A percentile compares a stretch with the other conserved stretches of the same genome.
phyloP scores from a whole-genome alignment of 2,797 vertebrate species.

The Limnodromus scolopaceus region DNA sequence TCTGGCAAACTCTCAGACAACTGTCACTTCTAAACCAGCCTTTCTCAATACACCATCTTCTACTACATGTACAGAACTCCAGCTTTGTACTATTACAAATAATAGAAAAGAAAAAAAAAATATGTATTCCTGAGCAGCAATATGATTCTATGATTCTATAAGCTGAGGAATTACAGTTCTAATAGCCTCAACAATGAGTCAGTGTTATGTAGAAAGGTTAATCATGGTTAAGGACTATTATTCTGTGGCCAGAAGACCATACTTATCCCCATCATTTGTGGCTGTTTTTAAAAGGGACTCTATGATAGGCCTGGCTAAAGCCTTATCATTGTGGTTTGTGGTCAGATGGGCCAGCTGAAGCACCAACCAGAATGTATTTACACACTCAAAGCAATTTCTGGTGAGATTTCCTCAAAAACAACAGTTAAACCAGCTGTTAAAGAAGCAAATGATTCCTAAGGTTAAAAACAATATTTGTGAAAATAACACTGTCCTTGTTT shows the following conservation, averaged over 20 bases:
- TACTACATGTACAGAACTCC: neutral
- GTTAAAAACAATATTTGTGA: neutral
- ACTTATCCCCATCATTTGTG: slow-evolving; percentile 66
- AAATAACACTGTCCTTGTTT: neutral
- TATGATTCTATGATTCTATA: too few relatives aligned
- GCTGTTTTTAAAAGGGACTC: slow-evolving; percentile 55
- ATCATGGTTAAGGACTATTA: slow-evolving; percentile 55
- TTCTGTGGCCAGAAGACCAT: slow-evolving; percentile 62
- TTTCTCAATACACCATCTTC: neutral
- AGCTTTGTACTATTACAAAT: neutral
- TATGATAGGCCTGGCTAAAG: slow-evolving; percentile 29
- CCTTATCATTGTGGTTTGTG: slow-evolving; percentile 75
- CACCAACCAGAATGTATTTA: slow-evolving; percentile 1
- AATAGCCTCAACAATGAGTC: neutral
- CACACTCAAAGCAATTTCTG: neutral
- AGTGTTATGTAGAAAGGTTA: slow-evolving; percentile 9
- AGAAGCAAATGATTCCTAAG: neutral
- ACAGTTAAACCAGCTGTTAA: slow-evolving; percentile 12
- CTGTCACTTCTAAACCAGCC: neutral
- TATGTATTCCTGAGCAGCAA: neutral
- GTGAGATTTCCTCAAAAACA: slow-evolving; percentile 36
- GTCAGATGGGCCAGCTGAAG: slow-evolving; percentile 38
- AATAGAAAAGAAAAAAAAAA: neutral
- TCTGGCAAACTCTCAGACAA: neutral
- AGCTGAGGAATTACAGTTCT: neutral